Percentiles rank a stretch among this genome's conserved stretches.
These are phyloP conservation scores for Yponomeuta sedellus DNA, from an alignment of 2,888 invertebrate genomes.

Conservation along the genomic window DNA sequence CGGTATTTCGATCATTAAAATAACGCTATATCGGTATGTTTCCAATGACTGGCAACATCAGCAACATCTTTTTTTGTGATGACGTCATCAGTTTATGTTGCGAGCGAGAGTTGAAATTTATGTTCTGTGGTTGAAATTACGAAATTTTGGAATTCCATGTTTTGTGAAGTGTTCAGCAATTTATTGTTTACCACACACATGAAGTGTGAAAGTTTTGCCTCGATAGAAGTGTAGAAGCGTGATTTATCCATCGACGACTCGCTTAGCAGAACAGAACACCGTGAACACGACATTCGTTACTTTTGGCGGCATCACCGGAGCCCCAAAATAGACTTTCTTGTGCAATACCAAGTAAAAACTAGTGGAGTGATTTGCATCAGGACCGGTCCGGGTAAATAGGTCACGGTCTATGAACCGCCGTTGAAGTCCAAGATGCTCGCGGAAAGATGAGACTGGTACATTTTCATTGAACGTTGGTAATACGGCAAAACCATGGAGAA, in stretches of 20 bases:
- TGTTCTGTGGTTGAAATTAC: too few relatives aligned
- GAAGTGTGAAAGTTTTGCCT: neutral
- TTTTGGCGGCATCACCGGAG: conserved; percentile 72
- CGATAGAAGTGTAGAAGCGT: neutral
- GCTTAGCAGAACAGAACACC: conserved; percentile 5
- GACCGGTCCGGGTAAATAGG: conserved; percentile 34
- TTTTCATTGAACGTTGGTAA: conserved; percentile 14
- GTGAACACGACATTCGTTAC: conserved; percentile 32
- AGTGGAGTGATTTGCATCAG: conserved; percentile 39
- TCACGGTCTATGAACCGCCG: conserved; percentile 30
- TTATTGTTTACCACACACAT: conserved; percentile 5
- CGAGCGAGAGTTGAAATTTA: conserved; percentile 31
- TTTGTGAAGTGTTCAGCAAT: conserved; percentile 35
- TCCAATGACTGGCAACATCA: conserved; percentile 16
- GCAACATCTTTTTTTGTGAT: conserved; percentile 55
- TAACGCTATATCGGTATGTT: too few relatives aligned
- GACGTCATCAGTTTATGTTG: conserved; percentile 58
- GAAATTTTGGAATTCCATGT: conserved; percentile 48
- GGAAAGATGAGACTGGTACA: conserved; percentile 20
- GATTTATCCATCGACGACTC: neutral
- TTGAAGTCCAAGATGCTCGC: conserved; percentile 37
- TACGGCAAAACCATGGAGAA: conserved; percentile 50
- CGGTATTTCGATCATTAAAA: neutral
- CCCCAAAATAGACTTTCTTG: conserved; percentile 72
- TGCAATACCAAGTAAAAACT: conserved; percentile 48